phyloP scores from a whole-genome alignment of 2,797 vertebrate genomes.

The Pterois miles region DNA sequence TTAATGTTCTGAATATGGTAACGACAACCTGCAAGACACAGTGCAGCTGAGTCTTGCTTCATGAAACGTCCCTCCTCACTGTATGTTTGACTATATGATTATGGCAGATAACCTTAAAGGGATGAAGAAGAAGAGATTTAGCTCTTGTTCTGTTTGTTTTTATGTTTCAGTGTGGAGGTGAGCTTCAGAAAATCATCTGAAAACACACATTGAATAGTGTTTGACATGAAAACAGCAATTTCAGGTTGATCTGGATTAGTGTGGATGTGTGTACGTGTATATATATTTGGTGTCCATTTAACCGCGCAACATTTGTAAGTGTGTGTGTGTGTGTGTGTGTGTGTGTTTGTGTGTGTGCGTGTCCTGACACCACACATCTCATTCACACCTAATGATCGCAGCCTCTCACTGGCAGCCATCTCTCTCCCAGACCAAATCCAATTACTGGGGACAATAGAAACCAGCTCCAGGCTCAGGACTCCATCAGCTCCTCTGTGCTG shows the following conservation, averaged over 20 bases:
- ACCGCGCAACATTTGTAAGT: neutral
- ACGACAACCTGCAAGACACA: neutral
- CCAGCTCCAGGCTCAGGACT: conserved; percentile 58
- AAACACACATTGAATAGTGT: conserved; percentile 1
- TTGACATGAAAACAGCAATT: conserved; percentile 38
- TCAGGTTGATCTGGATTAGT: conserved; percentile 22
- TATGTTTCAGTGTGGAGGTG: neutral
- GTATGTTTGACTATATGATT: neutral
- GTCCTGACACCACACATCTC: conserved; percentile 35
- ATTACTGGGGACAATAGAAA: conserved; percentile 81
- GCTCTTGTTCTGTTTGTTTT: conserved; percentile 10
- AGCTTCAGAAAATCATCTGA: conserved; percentile 4
- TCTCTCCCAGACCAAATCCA: conserved; percentile 79
- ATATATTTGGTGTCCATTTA: no score
- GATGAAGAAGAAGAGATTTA: neutral
- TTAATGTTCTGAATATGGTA: neutral
- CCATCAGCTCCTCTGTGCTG: conserved; percentile 58
- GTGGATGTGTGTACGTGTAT: neutral
- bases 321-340: conserved; percentile 4
- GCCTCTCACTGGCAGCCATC: conserved; percentile 68
- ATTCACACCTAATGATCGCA: conserved; percentile 79
- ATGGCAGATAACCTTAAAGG: no score
- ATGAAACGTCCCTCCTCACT: neutral
- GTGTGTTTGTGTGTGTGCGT: conserved; percentile 12
- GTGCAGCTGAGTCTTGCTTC: neutral